Conservation (phyloP, 2,888 invertebrate genomes). For the Acanthosepion esculentum region DNA sequence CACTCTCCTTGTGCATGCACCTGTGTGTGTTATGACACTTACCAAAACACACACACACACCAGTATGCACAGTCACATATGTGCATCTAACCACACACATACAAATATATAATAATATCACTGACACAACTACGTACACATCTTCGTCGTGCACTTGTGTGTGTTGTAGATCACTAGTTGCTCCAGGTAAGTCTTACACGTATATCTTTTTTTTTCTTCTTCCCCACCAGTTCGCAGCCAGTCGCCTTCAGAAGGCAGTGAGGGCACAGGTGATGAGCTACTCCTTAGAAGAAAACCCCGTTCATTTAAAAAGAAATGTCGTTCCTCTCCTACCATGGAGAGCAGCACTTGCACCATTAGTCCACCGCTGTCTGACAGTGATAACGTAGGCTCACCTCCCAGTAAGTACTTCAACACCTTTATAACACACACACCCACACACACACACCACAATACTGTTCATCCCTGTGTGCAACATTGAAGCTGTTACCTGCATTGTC, state of each 20-base stretch:
- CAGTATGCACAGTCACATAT: background rate
- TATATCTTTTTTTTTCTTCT: slow-evolving; percentile 12
- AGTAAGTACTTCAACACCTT: slow-evolving; percentile 50
- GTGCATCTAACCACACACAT: background rate
- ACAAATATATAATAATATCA: background rate
- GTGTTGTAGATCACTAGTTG: background rate
- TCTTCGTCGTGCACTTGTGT: background rate
- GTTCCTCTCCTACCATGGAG: slow-evolving; percentile 50
- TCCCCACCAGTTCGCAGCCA: slow-evolving; percentile 68
- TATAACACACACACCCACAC: background rate
- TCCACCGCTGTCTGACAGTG: slow-evolving; percentile 63
- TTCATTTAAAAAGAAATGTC: slow-evolving; percentile 57
- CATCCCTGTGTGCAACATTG: no score
- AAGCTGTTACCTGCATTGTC: no score
- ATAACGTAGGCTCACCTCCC: slow-evolving; percentile 57
- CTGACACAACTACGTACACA: background rate
- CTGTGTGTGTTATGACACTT: background rate
- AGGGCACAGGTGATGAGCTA: slow-evolving; percentile 75
- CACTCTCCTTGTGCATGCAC: background rate
- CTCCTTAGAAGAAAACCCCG: slow-evolving; percentile 56
- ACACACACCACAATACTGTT: background rate
- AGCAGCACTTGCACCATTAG: slow-evolving; percentile 58
- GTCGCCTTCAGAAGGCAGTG: slow-evolving; percentile 76
- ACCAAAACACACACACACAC: background rate
- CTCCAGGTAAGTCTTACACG: slow-evolving; percentile 37